These are phyloP conservation scores for Drosophila nigricruria DNA, from an alignment of 2,888 invertebrate genomes.

Conservation along the genomic window DNA sequence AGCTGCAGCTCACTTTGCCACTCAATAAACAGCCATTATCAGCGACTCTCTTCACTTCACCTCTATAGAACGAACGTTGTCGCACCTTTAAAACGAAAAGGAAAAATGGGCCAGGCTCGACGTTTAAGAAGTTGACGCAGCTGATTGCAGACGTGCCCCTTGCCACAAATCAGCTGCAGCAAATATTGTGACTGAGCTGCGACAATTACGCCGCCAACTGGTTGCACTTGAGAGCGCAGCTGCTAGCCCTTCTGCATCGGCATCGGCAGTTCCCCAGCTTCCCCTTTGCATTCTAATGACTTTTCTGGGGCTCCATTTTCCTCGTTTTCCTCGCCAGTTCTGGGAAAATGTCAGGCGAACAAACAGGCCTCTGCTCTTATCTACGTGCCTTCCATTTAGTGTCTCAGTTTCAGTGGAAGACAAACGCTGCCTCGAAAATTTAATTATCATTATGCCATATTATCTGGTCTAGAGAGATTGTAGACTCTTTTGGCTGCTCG, in stretches of 20 bases:
- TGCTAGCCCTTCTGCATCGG: constrained; percentile 19
- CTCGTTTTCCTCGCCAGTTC: constrained; percentile 48
- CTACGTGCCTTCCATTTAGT: constrained; percentile 62
- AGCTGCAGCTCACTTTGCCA: constrained; percentile 43
- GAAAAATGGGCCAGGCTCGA: constrained; percentile 9
- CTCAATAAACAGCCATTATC: constrained; percentile 69
- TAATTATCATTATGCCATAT: constrained; percentile 73
- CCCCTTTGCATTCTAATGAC: constrained; percentile 28
- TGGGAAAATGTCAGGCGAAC: constrained; percentile 47
- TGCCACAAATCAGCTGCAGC: constrained; percentile 70
- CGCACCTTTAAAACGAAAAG: constrained; percentile 55
- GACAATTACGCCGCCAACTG: constrained; percentile 46
- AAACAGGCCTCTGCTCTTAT: constrained; percentile 54
- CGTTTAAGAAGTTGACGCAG: constrained; percentile 31
- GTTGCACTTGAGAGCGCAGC: constrained; percentile 34
- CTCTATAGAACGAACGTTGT: constrained; percentile 33
- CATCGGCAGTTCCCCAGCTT: not conserved
- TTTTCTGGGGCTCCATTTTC: constrained; percentile 44
- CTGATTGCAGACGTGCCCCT: constrained; percentile 44
- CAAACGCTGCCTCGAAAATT: constrained; percentile 52
- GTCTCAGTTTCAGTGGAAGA: constrained; percentile 59
- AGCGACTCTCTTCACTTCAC: constrained; percentile 46
- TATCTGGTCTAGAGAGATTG: constrained; percentile 32
- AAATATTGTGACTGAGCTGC: constrained; percentile 54
- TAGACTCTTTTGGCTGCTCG: constrained; percentile 8